These are phyloP conservation scores for Trissolcus brochymenae DNA, from an alignment of 2,888 invertebrate genomes.

Conservation along the genomic window DNA sequence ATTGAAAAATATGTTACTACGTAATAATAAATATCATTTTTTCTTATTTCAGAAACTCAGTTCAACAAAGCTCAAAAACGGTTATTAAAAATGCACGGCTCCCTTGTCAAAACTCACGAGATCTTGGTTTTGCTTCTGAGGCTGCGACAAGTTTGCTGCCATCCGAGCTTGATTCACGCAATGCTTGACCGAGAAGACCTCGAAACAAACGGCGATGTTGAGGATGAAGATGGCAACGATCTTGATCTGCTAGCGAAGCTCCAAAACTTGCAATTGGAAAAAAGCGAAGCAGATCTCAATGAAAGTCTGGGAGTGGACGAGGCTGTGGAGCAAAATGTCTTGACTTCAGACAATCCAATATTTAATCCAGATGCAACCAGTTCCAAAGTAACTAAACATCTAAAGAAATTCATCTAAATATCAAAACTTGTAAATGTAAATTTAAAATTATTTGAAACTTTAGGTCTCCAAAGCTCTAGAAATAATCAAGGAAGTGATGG, in stretches of 20 bases:
- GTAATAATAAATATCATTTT: not conserved
- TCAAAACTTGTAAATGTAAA: not conserved
- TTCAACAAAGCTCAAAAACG: constrained; percentile 71
- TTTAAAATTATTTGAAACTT: constrained; percentile 40
- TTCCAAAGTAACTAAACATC: constrained; percentile 78
- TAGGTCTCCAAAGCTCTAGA: constrained; percentile 80
- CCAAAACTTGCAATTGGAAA: constrained; percentile 57
- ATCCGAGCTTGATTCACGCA: constrained; percentile 87
- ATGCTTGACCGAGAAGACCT: constrained; percentile 77
- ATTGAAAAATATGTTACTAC: not conserved
- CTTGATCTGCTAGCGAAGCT: constrained; percentile 57
- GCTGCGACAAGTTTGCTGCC: constrained; percentile 92
- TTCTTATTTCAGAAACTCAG: constrained; percentile 61
- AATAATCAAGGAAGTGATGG: constrained; percentile 77
- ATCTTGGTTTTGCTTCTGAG: constrained; percentile 90
- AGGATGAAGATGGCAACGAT: constrained; percentile 55
- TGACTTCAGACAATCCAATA: constrained; percentile 84
- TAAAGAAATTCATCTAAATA: not conserved
- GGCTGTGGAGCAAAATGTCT: constrained; percentile 80
- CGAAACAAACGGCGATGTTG: constrained; percentile 70
- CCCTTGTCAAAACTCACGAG: constrained; percentile 78
- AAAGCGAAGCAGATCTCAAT: constrained; percentile 40
- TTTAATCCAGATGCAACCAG: constrained; percentile 81
- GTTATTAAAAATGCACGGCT: constrained; percentile 69
- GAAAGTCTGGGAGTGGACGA: constrained; percentile 77